These are phyloP conservation scores for Chymomyza procnemis DNA, from an alignment of 2,888 invertebrate genomes.

Conservation along the genomic window DNA sequence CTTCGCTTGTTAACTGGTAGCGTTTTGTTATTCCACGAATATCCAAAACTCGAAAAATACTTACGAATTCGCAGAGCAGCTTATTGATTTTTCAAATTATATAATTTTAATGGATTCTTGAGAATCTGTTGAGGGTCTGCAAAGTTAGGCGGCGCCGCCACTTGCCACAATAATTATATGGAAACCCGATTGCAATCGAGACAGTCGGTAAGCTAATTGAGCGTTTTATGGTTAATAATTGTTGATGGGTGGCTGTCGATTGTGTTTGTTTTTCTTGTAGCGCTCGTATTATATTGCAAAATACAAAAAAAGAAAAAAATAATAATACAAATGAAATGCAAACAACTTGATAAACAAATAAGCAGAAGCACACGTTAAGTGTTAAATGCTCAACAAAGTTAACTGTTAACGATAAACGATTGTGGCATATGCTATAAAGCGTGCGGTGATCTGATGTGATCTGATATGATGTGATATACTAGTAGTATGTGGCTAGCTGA, in stretches of 20 bases:
- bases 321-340: constrained; percentile 29
- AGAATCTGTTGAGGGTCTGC: background rate
- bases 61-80: constrained; percentile 53
- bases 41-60: background rate
- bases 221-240: constrained; percentile 11
- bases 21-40: background rate
- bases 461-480: background rate
- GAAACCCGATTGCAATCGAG: constrained; percentile 48
- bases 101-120: background rate
- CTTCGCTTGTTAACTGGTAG: background rate
- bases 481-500: background rate
- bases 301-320: constrained; percentile 48
- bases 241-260: background rate
- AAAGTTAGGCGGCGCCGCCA: background rate
- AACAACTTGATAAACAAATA: constrained; percentile 61
- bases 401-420: constrained; percentile 46
- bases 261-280: constrained; percentile 15
- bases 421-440: constrained; percentile 50
- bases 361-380: constrained; percentile 58
- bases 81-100: constrained; percentile 28
- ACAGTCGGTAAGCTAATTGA: constrained; percentile 42
- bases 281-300: constrained; percentile 41
- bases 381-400: constrained; percentile 50
- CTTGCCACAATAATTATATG: constrained; percentile 53
- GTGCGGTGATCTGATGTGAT: background rate